Percentiles rank a stretch among this genome's conserved stretches.
Conservation (phyloP, 2,888 invertebrate species). For the Chaetogeoica ovagalla region DNA sequence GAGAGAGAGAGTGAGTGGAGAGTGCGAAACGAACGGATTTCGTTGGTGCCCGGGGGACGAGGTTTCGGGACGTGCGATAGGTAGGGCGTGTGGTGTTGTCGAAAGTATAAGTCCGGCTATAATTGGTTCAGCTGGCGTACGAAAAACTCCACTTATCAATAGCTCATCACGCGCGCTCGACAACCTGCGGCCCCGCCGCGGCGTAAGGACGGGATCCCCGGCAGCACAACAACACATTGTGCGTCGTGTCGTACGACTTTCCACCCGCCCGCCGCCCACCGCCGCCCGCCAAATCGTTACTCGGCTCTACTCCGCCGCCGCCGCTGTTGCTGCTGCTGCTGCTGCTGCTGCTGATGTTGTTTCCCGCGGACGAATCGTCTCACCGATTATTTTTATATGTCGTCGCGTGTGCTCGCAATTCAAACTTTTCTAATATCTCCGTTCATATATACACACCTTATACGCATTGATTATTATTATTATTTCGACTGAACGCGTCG, state of each 20-base stretch:
- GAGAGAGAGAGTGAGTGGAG: background rate
- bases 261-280: no score
- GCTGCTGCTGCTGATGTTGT: no score
- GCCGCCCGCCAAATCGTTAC: no score
- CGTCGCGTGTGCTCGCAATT: background rate
- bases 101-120: conserved; percentile 51
- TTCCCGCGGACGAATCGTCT: no score
- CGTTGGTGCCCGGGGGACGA: conserved; percentile 27
- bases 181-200: conserved; percentile 46
- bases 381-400: no score
- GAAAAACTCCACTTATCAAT: conserved; percentile 53
- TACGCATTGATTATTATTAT: background rate
- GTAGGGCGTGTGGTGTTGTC: background rate
- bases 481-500: conserved; percentile 10
- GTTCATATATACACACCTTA: background rate
- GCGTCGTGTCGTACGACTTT: background rate
- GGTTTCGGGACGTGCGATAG: no score
- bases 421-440: conserved; percentile 49
- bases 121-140: conserved; percentile 52
- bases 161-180: conserved; percentile 41
- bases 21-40: conserved; percentile 39
- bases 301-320: no score
- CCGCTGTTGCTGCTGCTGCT: no score
- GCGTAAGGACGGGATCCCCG: background rate
- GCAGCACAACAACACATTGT: background rate